A percentile compares a stretch with the other conserved stretches of the same genome.
phyloP scores from a whole-genome alignment of 2,113 vertebrate genomes.

The Megaceryle maxima region DNA sequence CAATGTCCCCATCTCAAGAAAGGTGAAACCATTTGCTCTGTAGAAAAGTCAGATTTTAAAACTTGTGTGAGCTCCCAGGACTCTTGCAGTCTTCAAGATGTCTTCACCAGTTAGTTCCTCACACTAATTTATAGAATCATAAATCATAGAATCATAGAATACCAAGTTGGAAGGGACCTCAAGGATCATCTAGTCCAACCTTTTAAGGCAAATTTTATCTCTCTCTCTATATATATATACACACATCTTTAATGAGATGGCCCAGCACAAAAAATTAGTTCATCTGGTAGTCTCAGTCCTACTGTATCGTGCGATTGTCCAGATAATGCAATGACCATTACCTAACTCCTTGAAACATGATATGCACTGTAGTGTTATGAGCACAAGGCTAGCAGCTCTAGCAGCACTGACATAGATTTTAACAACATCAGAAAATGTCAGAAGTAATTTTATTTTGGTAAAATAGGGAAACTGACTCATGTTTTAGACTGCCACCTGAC shows the following conservation, averaged over 20 bases:
- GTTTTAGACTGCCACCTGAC: background rate
- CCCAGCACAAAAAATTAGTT: too few relatives aligned
- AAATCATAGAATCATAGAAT: too few relatives aligned
- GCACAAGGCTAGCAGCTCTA: background rate
- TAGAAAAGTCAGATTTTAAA: background rate
- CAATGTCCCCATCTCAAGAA: background rate
- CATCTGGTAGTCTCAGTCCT: background rate
- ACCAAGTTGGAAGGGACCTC: too few relatives aligned
- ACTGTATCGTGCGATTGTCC: background rate
- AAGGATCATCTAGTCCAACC: too few relatives aligned
- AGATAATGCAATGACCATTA: background rate
- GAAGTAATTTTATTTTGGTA: background rate
- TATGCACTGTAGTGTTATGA: rapidly evolving
- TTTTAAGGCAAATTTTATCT: too few relatives aligned
- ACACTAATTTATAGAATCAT: background rate
- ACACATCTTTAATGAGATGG: too few relatives aligned
- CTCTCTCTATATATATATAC: too few relatives aligned
- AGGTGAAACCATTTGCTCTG: background rate
- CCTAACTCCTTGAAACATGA: background rate
- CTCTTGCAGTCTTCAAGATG: background rate
- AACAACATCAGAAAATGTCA: background rate
- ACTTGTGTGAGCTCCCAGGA: background rate
- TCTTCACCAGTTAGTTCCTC: background rate
- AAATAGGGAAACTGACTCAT: background rate
- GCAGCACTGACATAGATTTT: background rate